These are phyloP conservation scores for Napeogenes sylphis DNA, from an alignment of 2,888 invertebrate species.

Conservation along the genomic window DNA sequence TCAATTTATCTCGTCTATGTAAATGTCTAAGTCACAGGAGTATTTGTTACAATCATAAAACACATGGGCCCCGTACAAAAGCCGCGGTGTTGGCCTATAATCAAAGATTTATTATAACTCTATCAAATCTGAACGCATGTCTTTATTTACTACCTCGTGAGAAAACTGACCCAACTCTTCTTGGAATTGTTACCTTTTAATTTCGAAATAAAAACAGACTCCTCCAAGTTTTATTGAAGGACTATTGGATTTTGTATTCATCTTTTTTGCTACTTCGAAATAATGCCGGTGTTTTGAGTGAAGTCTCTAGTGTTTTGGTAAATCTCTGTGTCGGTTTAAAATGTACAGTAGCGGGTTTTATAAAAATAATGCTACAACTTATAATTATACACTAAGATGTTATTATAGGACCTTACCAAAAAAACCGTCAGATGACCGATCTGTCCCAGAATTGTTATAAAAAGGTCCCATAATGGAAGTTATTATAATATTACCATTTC, in stretches of 20 bases:
- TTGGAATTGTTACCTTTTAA: conserved; percentile 66
- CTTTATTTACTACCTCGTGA: conserved; percentile 56
- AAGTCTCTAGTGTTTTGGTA: conserved; percentile 46
- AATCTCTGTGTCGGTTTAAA: conserved; percentile 30
- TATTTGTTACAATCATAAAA: conserved; percentile 62
- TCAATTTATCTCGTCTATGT: background rate
- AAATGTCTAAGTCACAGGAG: conserved; percentile 27
- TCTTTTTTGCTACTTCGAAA: conserved; percentile 48
- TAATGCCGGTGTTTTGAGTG: conserved; percentile 39
- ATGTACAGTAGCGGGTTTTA: conserved; percentile 25
- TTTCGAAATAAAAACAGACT: conserved; percentile 69
- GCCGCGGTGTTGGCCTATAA: conserved; percentile 64
- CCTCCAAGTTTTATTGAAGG: conserved; percentile 65
- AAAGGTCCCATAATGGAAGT: no score
- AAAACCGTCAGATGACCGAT: background rate
- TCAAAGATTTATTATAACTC: conserved; percentile 71
- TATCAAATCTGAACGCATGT: conserved; percentile 58
- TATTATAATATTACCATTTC: no score
- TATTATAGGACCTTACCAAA: conserved; percentile 44
- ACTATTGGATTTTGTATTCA: conserved; percentile 58
- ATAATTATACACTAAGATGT: conserved; percentile 37
- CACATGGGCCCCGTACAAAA: conserved; percentile 63
- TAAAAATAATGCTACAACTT: conserved; percentile 34
- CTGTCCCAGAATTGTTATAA: no score
- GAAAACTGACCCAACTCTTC: conserved; percentile 59